Base-by-base conservation (phyloP, 2,113 vertebrate species). In the Scomber colias region DNA sequence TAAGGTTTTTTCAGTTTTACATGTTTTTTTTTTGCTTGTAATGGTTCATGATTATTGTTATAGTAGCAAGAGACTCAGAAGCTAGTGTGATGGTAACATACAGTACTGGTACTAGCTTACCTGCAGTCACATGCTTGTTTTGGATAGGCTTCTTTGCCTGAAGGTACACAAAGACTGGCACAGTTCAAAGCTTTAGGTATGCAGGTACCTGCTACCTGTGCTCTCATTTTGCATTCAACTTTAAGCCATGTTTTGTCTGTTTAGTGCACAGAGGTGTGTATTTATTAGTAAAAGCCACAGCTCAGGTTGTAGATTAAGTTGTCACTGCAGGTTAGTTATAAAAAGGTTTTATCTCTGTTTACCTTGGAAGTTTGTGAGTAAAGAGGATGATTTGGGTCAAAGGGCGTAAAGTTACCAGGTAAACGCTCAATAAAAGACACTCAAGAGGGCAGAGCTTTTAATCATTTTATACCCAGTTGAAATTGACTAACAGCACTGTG, bases 351-450 rank as follows among this genome's bases (percentile, higher is more conserved):
- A 50, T 48, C 59, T 35, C 50, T 62, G 21, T 57, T 4, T 71
- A 77, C 48, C 0, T 45, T 57, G 46, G 66, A 82, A 74, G 82
- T 75, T 45, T 57, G 46, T 69, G 80, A 74, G 82, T 75, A 63
- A 63, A 63, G 68, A 16, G 4, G 19, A 49, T 49, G 4, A 35
- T 30, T 57, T 48, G 8, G 45, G 64, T 72, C 61, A 83, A 73
- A 77, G 54, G 70, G 51, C 59, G 68, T n/a, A 2, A 21, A 50
- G 11, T 75, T 82, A 40, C 15, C 13, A 54, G 54, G 6, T 16
- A 71, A 66, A 40, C 11, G 61, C 24, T 49, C 53, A 74, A 61
- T 79, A n/a, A 65, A 49, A 63, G 6, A 64, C 62, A 6, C 19
- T 71, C 11, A 30, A 27, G 0, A 44, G 15, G 10, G 15, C 24